Evolutionary conservation across 2,113 vertebrate genomes (phyloP).

Genomic region (Dryoscopus gambensis): DNA sequence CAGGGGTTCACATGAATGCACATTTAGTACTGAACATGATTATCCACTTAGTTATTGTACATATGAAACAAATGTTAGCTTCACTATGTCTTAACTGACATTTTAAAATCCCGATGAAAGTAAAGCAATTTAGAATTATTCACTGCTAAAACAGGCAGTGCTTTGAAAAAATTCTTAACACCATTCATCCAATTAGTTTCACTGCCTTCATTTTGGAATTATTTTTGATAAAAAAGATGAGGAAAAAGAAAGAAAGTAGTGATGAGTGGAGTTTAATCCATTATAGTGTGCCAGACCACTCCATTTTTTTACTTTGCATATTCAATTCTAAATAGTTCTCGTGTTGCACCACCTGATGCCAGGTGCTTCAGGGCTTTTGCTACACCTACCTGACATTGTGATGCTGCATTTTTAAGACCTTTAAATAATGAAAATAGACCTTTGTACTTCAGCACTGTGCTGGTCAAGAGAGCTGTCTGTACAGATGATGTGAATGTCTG

Average conservation of each 20-base stretch:
- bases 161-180: neutral
- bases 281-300: neutral
- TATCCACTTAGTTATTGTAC: neutral
- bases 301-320: neutral
- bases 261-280: neutral
- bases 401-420: constrained; percentile 39
- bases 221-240: neutral
- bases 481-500: neutral
- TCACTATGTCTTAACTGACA: neutral
- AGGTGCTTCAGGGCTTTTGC: constrained; percentile 48
- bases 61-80: neutral
- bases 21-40: neutral
- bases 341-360: constrained; percentile 54
- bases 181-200: neutral
- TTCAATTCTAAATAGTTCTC: neutral
- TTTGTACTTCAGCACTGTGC: neutral
- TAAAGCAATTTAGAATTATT: neutral
- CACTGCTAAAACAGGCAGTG: neutral
- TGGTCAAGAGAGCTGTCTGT: neutral
- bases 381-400: constrained; percentile 27
- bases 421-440: constrained; percentile 43
- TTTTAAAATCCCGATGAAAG: neutral
- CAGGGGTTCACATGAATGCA: neutral
- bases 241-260: neutral
- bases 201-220: neutral